Evolutionary conservation across 1,140 invertebrate species (phyloP).

Genomic region (Tribolium madens): DNA sequence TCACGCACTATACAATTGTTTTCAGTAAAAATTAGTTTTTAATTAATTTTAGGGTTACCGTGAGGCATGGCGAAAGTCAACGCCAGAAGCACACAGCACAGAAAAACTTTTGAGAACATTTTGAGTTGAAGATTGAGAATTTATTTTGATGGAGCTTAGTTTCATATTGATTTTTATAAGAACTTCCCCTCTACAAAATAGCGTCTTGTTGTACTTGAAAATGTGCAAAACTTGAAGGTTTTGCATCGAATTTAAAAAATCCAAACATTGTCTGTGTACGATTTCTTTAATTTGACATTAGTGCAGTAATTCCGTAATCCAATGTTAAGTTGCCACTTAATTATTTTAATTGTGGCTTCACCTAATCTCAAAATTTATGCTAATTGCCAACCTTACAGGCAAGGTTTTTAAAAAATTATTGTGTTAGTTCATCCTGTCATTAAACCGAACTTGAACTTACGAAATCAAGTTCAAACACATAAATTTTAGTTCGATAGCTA

Average conservation of each 20-base stretch:
- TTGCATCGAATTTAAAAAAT: constrained; percentile 1
- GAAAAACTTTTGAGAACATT: constrained; percentile 28
- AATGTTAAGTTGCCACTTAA: constrained; percentile 8
- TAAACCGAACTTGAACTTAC: constrained; percentile 12
- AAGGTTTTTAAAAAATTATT: constrained; percentile 16
- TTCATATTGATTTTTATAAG: constrained; percentile 40
- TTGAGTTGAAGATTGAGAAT: background rate
- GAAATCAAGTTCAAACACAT: background rate
- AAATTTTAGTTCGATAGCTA: background rate
- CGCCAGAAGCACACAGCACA: background rate
- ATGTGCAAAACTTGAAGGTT: constrained; percentile 27
- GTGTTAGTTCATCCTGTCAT: constrained; percentile 12
- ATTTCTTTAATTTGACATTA: background rate
- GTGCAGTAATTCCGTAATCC: background rate
- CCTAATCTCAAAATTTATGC: constrained; percentile 3
- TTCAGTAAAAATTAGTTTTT: background rate
- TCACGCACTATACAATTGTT: background rate
- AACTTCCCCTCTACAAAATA: constrained; percentile 35
- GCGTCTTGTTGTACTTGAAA: constrained; percentile 35
- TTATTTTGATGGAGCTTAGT: background rate
- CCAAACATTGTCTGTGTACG: background rate
- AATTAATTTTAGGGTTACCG: background rate
- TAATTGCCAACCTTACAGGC: constrained; percentile 5
- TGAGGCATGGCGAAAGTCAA: background rate
- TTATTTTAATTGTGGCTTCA: background rate